phyloP scores from a whole-genome alignment of 1,140 invertebrate species.

The Maconellicoccus hirsutus region DNA sequence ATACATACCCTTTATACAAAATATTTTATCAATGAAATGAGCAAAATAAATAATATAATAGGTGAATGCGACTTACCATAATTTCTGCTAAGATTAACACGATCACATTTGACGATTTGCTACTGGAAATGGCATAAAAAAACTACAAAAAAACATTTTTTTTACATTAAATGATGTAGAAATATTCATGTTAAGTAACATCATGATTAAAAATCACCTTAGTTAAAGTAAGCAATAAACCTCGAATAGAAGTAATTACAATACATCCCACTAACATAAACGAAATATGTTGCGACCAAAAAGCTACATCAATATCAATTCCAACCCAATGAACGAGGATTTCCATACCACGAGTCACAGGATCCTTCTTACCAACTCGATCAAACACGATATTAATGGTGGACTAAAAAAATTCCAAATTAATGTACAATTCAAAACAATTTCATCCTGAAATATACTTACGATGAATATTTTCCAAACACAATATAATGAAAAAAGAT shows the following conservation, averaged over 20 bases:
- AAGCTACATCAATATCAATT: slow-evolving; percentile 89
- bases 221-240: slow-evolving; percentile 90
- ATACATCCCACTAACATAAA: slow-evolving; percentile 96
- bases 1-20: slow-evolving; percentile 81
- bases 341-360: slow-evolving; percentile 91
- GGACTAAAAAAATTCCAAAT: slow-evolving; percentile 48
- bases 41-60: too few species aligned
- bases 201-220: slow-evolving; percentile 53
- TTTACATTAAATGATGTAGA: slow-evolving; percentile 4
- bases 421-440: neutral
- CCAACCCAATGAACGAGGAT: slow-evolving; percentile 96
- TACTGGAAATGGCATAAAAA: slow-evolving; percentile 99
- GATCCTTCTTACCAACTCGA: slow-evolving; percentile 95
- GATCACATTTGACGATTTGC: slow-evolving; percentile 97
- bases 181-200: neutral
- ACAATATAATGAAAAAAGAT: slow-evolving; percentile 98
- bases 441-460: slow-evolving; percentile 37
- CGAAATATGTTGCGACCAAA: slow-evolving; percentile 98
- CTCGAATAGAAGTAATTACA: slow-evolving; percentile 93
- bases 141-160: slow-evolving; percentile 57
- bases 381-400: slow-evolving; percentile 99
- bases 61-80: slow-evolving; percentile 56
- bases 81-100: slow-evolving; percentile 93
- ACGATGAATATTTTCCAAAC: slow-evolving; percentile 99
- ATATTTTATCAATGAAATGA: neutral